Percentiles rank a stretch among this genome's conserved stretches.
Evolutionary conservation across 1,140 invertebrate genomes (phyloP).

Genomic region (Magallana gigas): DNA sequence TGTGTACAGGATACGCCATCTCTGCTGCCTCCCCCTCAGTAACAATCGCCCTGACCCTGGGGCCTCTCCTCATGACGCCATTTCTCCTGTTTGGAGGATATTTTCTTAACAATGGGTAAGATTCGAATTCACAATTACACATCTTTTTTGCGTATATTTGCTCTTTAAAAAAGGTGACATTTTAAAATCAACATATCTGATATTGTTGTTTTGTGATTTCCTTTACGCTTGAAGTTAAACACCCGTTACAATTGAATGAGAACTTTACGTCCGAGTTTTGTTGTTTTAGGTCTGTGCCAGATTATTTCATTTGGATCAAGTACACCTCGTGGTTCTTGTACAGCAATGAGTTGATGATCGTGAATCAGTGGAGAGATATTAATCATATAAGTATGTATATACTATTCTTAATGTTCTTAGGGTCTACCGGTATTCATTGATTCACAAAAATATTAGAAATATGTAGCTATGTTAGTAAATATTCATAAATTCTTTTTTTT

Average conservation of each 20-base stretch:
- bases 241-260: too few relatives aligned
- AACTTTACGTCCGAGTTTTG: not conserved
- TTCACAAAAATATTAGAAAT: too few relatives aligned
- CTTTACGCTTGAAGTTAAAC: too few relatives aligned
- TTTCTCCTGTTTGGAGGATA: conserved; percentile 97
- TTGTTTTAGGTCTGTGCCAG: conserved; percentile 53
- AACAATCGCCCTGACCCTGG: not conserved
- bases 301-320: conserved; percentile 89
- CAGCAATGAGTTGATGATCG: conserved; percentile 92
- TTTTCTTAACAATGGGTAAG: conserved; percentile 94
- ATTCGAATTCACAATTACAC: not conserved
- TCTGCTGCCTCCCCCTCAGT: not conserved
- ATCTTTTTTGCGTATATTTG: not conserved
- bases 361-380: conserved; percentile 90
- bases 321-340: conserved; percentile 97
- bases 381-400: conserved; percentile 64
- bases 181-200: not conserved
- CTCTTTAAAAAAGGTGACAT: not conserved
- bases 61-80: not conserved
- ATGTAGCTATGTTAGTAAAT: too few relatives aligned
- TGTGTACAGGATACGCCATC: not conserved
- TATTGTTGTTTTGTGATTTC: too few relatives aligned
- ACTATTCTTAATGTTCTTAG: too few relatives aligned
- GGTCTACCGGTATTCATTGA: too few relatives aligned
- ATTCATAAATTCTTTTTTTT: too few relatives aligned